Conservation (phyloP, 1,140 invertebrate species). For the Penaeus vannamei region DNA sequence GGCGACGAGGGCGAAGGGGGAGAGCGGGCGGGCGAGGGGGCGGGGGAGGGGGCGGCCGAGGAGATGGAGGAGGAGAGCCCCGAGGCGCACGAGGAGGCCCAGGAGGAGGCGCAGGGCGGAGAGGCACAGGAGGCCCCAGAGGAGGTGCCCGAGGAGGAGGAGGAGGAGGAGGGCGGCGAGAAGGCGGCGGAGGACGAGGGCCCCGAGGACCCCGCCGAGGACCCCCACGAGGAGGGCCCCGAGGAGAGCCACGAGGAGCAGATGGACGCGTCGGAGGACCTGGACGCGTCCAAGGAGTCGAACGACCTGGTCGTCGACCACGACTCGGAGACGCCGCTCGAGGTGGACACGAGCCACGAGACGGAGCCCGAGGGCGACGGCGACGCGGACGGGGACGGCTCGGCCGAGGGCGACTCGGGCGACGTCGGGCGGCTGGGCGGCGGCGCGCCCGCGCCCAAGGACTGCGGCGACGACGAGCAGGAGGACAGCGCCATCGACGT, state of each 20-base stretch:
- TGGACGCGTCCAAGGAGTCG: constrained; percentile 57
- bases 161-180: constrained; percentile 20
- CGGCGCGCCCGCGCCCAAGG: constrained; percentile 18
- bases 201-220: neutral
- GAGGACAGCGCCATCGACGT: constrained; percentile 66
- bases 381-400: constrained; percentile 36
- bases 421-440: neutral
- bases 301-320: constrained; percentile 63
- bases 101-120: constrained; percentile 34
- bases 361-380: constrained; percentile 67
- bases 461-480: constrained; percentile 58
- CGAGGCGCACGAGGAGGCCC: neutral
- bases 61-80: constrained; percentile 6
- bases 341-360: constrained; percentile 68
- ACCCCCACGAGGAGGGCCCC: neutral
- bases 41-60: neutral
- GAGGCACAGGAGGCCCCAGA: neutral
- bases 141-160: neutral
- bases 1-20: neutral
- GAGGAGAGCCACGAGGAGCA: constrained; percentile 21
- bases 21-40: neutral
- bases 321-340: constrained; percentile 67
- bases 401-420: constrained; percentile 6
- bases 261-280: constrained; percentile 52
- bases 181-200: constrained; percentile 41